Percentiles rank a stretch among this genome's conserved stretches.
Evolutionary conservation across 35 echinoderm and acorn worm genomes (phyloP).

Genomic region (Lytechinus pictus): DNA sequence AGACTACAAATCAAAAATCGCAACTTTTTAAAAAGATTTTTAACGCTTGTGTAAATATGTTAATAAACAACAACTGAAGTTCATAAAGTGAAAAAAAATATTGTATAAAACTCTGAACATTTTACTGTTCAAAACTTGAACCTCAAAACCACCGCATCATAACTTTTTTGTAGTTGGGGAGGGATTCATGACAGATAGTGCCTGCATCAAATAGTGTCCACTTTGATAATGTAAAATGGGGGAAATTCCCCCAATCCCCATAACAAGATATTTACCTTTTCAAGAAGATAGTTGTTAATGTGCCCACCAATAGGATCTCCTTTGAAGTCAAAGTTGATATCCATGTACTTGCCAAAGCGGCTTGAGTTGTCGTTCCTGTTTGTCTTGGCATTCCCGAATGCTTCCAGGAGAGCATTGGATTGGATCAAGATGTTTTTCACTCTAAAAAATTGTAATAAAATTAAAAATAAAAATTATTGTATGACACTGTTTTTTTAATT

Average conservation of each 20-base stretch:
- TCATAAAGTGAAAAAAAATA: too few species aligned
- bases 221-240: not conserved
- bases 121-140: too few species aligned
- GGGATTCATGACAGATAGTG: not conserved
- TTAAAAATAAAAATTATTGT: not conserved
- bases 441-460: slow-evolving; percentile 42
- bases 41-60: too few species aligned
- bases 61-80: too few species aligned
- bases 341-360: slow-evolving; percentile 99
- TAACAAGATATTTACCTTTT: slow-evolving; percentile 73
- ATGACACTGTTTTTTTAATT: too few species aligned
- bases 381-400: slow-evolving; percentile 99
- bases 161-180: too few species aligned
- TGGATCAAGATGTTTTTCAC: slow-evolving; percentile 98
- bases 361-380: slow-evolving; percentile 99
- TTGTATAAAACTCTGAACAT: too few species aligned
- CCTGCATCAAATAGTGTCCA: not conserved
- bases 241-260: not conserved
- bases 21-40: too few species aligned
- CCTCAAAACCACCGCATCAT: too few species aligned
- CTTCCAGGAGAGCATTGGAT: slow-evolving; percentile 94
- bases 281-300: slow-evolving; percentile 96
- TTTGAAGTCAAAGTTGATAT: slow-evolving; percentile 99
- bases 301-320: slow-evolving; percentile 98
- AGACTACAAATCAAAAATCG: too few species aligned